Conservation (phyloP, 2,888 invertebrate genomes). For the Sphaerophoria rueppellii region DNA sequence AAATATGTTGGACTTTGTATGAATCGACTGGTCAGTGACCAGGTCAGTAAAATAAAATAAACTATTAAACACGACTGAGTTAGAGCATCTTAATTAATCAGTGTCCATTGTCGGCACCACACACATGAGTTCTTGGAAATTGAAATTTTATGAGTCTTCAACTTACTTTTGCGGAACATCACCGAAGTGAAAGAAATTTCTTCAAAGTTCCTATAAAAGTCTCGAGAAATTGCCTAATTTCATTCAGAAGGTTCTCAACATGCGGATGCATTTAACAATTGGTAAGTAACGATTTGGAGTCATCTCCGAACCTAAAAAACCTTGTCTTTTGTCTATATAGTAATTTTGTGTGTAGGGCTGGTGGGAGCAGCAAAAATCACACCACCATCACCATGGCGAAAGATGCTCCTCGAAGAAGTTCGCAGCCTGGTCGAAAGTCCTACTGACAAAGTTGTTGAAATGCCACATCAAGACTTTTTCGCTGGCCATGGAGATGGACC, state of each 20-base stretch:
- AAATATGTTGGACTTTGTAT: background rate
- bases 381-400: conserved; percentile 14
- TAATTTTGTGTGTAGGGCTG: conserved; percentile 22
- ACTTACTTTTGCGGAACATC: conserved; percentile 4
- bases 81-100: conserved; percentile 11
- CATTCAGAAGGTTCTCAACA: conserved; percentile 59
- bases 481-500: conserved; percentile 24
- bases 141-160: background rate
- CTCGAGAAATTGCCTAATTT: background rate
- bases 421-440: conserved; percentile 41
- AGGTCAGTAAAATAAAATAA: conserved; percentile 8
- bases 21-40: background rate
- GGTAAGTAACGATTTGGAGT: conserved; percentile 13
- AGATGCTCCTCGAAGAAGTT: conserved; percentile 33
- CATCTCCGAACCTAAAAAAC: background rate
- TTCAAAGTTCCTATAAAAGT: conserved; percentile 53
- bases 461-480: conserved; percentile 6
- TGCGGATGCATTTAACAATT: conserved; percentile 49
- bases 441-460: conserved; percentile 39
- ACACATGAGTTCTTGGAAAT: conserved; percentile 20
- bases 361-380: conserved; percentile 31
- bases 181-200: background rate
- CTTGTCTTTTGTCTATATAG: conserved; percentile 11
- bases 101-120: background rate
- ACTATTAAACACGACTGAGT: background rate